Evolutionary conservation across 2,888 invertebrate genomes (phyloP).

Genomic region (Drosophila cyrtoloma): DNA sequence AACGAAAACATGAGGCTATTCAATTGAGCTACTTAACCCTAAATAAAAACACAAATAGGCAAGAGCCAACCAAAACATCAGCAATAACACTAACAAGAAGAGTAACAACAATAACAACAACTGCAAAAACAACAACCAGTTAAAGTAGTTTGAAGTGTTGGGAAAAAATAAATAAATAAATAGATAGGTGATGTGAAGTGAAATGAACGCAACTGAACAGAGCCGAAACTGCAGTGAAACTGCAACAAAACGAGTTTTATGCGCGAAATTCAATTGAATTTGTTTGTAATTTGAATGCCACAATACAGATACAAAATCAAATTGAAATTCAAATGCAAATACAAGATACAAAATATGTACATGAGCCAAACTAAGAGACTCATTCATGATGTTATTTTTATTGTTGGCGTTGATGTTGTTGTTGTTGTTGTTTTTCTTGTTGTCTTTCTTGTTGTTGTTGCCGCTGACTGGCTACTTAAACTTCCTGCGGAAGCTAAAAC

Average conservation of each 20-base stretch:
- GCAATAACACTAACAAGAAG: conserved; percentile 25
- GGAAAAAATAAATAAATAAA: conserved; percentile 35
- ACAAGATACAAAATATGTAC: conserved; percentile 37
- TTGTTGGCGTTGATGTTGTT: conserved; percentile 22
- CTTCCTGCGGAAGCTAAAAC: conserved; percentile 77
- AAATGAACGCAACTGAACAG: conserved; percentile 23
- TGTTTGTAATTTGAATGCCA: conserved; percentile 58
- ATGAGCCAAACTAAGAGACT: conserved; percentile 28
- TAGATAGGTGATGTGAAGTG: conserved; percentile 34
- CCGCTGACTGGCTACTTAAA: conserved; percentile 68
- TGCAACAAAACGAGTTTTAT: conserved; percentile 59
- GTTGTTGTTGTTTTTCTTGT: conserved; percentile 18
- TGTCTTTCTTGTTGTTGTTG: conserved; percentile 27
- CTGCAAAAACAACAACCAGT: conserved; percentile 46
- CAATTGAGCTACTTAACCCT: conserved; percentile 58
- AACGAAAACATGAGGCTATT: conserved; percentile 29
- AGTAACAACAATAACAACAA: conserved; percentile 11
- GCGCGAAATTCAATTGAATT: conserved; percentile 68
- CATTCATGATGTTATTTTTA: conserved; percentile 24
- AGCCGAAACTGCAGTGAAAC: conserved; percentile 35
- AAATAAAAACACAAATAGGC: conserved; percentile 47
- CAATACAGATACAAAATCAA: conserved; percentile 26
- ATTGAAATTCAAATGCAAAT: conserved; percentile 32
- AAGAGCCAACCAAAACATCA: conserved; percentile 32
- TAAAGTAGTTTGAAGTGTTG: conserved; percentile 69